Percentiles rank a stretch among this genome's conserved stretches.
phyloP scores from a whole-genome alignment of 2,797 vertebrate species.

The Liparis tanakae region DNA sequence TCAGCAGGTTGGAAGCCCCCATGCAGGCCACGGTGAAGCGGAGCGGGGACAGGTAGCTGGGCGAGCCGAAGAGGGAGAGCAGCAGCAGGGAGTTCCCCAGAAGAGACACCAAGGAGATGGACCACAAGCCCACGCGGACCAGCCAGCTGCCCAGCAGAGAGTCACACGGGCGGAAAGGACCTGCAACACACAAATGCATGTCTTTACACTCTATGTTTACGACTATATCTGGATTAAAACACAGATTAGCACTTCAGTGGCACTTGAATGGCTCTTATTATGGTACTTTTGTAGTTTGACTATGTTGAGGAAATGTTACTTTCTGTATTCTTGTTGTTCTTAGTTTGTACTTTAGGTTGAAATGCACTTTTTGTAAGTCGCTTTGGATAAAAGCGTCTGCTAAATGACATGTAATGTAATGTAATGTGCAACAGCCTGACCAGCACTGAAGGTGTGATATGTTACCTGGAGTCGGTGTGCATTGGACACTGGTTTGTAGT shows the following conservation, averaged over 20 bases:
- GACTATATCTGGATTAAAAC: too few relatives aligned
- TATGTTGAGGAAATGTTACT: too few relatives aligned
- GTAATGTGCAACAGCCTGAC: too few relatives aligned
- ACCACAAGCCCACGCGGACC: slow-evolving; percentile 92
- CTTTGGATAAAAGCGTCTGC: too few relatives aligned
- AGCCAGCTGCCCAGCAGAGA: slow-evolving; percentile 95
- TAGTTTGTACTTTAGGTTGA: too few relatives aligned
- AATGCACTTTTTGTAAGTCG: too few relatives aligned
- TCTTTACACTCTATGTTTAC: too few relatives aligned
- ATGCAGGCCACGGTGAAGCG: slow-evolving; percentile 92
- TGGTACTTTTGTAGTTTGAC: too few relatives aligned
- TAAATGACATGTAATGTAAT: too few relatives aligned
- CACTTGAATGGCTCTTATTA: too few relatives aligned
- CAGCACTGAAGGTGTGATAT: neutral
- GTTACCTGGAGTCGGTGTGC: slow-evolving; percentile 91
- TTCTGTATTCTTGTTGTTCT: too few relatives aligned
- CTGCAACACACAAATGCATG: slow-evolving; percentile 73
- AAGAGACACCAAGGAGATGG: slow-evolving; percentile 87
- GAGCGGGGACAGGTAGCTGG: slow-evolving; percentile 87
- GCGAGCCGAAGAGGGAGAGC: slow-evolving; percentile 87
- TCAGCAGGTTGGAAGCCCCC: slow-evolving; percentile 90
- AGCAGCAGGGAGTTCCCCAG: slow-evolving; percentile 90
- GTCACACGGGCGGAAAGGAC: slow-evolving; percentile 95
- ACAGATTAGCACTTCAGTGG: too few relatives aligned
- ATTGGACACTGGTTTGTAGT: slow-evolving; percentile 89